Evolutionary conservation across 2,888 invertebrate genomes (phyloP).

Genomic region (Calameuta filiformis): DNA sequence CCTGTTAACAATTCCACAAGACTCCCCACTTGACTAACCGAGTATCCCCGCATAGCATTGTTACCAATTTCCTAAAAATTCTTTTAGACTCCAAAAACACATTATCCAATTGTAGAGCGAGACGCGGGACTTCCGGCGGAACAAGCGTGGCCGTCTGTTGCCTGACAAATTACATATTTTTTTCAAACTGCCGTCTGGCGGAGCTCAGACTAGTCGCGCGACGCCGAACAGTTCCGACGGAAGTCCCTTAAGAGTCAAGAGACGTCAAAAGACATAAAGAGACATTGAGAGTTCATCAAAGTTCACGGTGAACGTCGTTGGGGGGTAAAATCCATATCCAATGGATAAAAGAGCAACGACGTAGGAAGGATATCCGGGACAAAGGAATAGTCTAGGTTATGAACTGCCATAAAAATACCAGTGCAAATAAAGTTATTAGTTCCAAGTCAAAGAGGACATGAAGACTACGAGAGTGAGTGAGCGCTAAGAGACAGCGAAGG

Average conservation of each 20-base stretch:
- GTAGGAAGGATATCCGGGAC: not conserved
- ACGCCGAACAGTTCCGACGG: not conserved
- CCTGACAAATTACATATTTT: not conserved
- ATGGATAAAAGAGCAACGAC: not conserved
- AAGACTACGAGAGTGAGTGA: not conserved
- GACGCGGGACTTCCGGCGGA: not conserved
- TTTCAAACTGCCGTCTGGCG: not conserved
- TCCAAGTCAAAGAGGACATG: not conserved
- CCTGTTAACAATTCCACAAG: constrained; percentile 57
- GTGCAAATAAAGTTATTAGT: not conserved
- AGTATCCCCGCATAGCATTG: not conserved
- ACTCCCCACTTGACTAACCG: constrained; percentile 15
- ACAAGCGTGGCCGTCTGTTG: not conserved
- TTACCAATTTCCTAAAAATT: not conserved
- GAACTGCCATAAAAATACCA: not conserved
- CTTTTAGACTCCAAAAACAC: not conserved
- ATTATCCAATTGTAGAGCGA: not conserved
- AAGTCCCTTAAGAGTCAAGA: not conserved
- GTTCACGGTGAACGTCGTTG: not conserved
- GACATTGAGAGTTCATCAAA: not conserved
- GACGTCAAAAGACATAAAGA: not conserved
- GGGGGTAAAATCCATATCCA: not conserved
- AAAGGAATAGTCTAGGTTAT: not conserved
- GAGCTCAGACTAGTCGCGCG: not conserved
- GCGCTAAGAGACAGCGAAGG: not conserved